These are phyloP conservation scores for Melinaea marsaeus DNA, from an alignment of 2,888 invertebrate species.

Conservation along the genomic window DNA sequence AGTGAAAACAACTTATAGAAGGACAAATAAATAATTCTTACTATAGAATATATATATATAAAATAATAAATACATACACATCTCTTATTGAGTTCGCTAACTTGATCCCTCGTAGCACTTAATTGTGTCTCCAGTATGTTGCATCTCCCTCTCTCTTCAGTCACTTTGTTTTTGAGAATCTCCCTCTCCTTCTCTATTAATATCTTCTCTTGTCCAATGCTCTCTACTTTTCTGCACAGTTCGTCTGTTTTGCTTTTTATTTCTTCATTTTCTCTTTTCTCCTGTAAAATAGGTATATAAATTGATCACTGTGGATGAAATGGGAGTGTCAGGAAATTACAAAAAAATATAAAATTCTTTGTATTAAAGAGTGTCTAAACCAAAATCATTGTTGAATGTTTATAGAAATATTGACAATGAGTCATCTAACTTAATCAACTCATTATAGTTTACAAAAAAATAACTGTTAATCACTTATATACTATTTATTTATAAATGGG, in stretches of 20 bases:
- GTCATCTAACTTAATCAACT: no score
- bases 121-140: constrained; percentile 75
- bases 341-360: no score
- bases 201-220: constrained; percentile 43
- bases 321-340: no score
- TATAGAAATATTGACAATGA: no score
- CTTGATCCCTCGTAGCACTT: constrained; percentile 68
- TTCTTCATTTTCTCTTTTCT: constrained; percentile 52
- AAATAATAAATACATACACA: constrained; percentile 70
- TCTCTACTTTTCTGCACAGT: constrained; percentile 45
- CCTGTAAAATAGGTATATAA: constrained; percentile 42
- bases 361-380: no score
- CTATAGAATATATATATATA: not conserved
- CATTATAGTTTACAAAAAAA: no score
- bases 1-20: no score
- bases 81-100: constrained; percentile 74
- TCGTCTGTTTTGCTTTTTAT: constrained; percentile 48
- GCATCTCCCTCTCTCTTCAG: constrained; percentile 58
- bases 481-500: no score
- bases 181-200: constrained; percentile 54
- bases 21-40: no score
- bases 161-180: constrained; percentile 56
- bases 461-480: no score
- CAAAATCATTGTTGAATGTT: no score
- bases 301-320: no score